Evolutionary conservation across 92 coral and sea anemone species (phyloP).

Genomic region (Bergia sp.): DNA sequence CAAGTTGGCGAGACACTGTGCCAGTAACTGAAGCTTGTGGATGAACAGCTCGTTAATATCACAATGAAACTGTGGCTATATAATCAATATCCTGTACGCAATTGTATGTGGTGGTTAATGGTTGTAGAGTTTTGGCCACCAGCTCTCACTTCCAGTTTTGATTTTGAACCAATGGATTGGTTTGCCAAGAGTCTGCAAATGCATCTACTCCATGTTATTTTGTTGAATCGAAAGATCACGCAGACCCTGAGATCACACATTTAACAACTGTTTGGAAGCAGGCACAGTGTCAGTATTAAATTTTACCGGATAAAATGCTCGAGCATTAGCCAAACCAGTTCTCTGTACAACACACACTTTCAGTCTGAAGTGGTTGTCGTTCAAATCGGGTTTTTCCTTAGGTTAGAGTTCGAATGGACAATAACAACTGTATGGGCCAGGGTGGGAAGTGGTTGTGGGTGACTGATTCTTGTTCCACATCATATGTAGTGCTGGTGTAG

Average conservation of each 20-base stretch:
- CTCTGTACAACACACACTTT: neutral
- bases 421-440: neutral
- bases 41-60: neutral
- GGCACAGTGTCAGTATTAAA: neutral
- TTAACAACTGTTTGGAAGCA: slow-evolving; percentile 9
- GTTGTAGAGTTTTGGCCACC: neutral
- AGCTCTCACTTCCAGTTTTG: neutral
- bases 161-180: neutral
- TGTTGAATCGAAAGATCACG: slow-evolving; percentile 4
- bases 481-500: too few species aligned
- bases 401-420: neutral
- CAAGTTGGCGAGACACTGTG: neutral
- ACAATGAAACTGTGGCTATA: slow-evolving; percentile 9
- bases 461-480: too few species aligned
- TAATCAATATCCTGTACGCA: slow-evolving; percentile 9
- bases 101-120: slow-evolving; percentile 22
- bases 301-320: neutral
- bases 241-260: neutral
- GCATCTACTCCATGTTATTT: neutral
- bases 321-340: neutral
- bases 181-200: neutral
- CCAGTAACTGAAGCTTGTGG: neutral
- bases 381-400: neutral
- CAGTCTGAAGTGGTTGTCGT: neutral
- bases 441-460: too few species aligned